Base-by-base conservation (phyloP, 1,140 invertebrate species). In the Chironomus striatipennis region DNA sequence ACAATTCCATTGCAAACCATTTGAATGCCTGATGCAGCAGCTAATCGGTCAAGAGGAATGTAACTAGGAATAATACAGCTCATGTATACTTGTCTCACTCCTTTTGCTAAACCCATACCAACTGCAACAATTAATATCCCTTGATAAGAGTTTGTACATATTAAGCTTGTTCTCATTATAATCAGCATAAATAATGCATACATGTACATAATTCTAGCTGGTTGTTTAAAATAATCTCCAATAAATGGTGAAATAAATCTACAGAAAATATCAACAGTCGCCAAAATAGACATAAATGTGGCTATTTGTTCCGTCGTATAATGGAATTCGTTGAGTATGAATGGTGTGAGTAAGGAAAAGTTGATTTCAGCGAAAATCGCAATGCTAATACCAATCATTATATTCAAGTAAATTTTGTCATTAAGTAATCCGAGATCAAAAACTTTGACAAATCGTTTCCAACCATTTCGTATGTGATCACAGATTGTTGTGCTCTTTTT, bases 361-460 rank as follows among this genome's bases (percentile, higher is more conserved):
- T 90, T 91, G 2, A 89, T 84, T 78, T 91, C 90, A 0, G 87
- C 88, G 77, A 88, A 89, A 12, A 88, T 86, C 0, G 89, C 89
- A 1, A 90, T 0, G 88, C 88, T 74, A n/a, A 91, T 81, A 0
- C 89, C 89, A n/a, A 89, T 76, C 81, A 90, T 85, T 57, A 90
- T 86, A 78, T 88, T 90, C 1, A 90, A 80, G 75, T 86, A 88
- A 73, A 85, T 79, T 8, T 84, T 83, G 79, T 89, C 87, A 70
- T 81, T 82, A 0, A 89, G 78, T n/a, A 88, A 77, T 74, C 84
- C 83, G 2, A 88, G 77, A 77, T 88, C 87, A 76, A 87, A 87
- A 34, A 87, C 83, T 12, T 81, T 77, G 0, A 82, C 77, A 18
- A 87, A 74, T 12, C 18, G n/a, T 6, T 21, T 21, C 65, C 65